phyloP scores from a whole-genome alignment of 2,113 vertebrate genomes.

The Thamnophis sirtalis region DNA sequence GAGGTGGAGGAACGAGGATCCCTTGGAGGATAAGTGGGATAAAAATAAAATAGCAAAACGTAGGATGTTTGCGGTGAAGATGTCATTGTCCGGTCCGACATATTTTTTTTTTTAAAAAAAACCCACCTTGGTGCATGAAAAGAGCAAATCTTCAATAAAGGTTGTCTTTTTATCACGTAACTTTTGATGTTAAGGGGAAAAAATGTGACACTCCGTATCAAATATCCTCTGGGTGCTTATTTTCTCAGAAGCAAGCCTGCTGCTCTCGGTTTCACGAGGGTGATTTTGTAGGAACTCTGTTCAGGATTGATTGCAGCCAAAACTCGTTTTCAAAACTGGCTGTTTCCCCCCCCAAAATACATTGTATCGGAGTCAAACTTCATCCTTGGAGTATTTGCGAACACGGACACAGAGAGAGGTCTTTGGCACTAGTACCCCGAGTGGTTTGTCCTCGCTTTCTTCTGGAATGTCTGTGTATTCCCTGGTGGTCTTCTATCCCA shows the following conservation, averaged over 20 bases:
- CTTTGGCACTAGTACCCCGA: background rate
- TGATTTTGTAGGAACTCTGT: background rate
- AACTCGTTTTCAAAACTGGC: background rate
- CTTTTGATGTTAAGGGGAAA: background rate
- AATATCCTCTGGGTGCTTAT: background rate
- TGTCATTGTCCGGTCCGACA: too few species aligned
- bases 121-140: background rate
- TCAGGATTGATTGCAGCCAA: background rate
- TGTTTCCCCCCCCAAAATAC: background rate
- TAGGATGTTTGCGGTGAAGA: background rate
- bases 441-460: background rate
- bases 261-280: background rate
- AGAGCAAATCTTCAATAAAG: background rate
- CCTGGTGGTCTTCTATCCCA: background rate
- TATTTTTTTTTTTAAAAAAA: background rate
- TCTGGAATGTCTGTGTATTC: background rate
- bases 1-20: background rate
- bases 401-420: background rate
- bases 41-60: background rate
- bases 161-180: background rate
- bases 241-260: background rate
- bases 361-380: background rate
- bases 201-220: background rate
- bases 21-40: background rate
- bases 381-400: background rate